Base-by-base conservation (phyloP, 2,113 vertebrate genomes). In the Pleuronectes platessa region DNA sequence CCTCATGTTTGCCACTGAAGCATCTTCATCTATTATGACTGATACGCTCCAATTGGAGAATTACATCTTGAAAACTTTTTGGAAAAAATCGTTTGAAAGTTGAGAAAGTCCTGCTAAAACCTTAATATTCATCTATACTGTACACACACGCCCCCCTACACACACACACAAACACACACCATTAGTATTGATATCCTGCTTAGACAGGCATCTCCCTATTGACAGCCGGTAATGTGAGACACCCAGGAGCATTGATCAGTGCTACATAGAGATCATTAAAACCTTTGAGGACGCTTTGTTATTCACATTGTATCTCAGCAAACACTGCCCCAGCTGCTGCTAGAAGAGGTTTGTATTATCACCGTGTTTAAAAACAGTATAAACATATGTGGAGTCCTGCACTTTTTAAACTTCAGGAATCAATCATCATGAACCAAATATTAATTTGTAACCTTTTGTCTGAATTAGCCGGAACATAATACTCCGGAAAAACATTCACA, bases 151-250 rank as follows among this genome's bases (percentile, higher is more conserved):
- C 64, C 53, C 64, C 40, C 53, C 65, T 23, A 71, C 15, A 68
- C 26, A 55, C 27, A 68, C 31, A 68, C n/a, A 55, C 51, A 42
- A 55, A 49, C 62, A 81, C 71, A 71, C 65, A 64, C 27, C 59
- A 68, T 72, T 68, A 68, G 47, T 86, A 90, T 89, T 71, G 83
- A 90, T 75, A 74, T 71, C 9, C 51, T 77, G 61, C 75, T 85
- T 68, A 84, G 81, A 79, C 84, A 76, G 73, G 86, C 68, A 74
- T 88, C 82, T 86, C 80, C 71, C 37, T 87, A 90, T 90, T 83
- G 88, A 92, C 82, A 82, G 65, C 26, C 68, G 21, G 88, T 92
- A 93, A 93, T 90, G 79, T 3, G 58, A 90, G 82, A 92, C 60
- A 86, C 79, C 67, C 72, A 42, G 71, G 66, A 83, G 62, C 80